Evolutionary conservation across 2,888 invertebrate genomes (phyloP).

Genomic region (Drosophila leonis): DNA sequence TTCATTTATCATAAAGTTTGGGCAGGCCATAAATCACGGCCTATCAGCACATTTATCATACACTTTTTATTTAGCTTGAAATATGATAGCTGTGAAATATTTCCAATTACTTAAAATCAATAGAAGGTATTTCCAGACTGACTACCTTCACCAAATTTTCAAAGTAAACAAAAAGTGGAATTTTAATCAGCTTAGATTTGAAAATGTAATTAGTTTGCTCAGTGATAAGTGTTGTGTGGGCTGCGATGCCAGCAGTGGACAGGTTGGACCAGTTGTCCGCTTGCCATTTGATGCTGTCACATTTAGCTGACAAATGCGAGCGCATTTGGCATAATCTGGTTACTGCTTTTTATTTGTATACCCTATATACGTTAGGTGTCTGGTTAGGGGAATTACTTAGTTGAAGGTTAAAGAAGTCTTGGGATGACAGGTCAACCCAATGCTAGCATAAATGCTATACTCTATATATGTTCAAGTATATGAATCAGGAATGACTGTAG

Average conservation of each 20-base stretch:
- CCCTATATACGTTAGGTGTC: neutral
- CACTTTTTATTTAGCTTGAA: conserved; percentile 15
- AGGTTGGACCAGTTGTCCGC: conserved; percentile 50
- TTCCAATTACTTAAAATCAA: conserved; percentile 20
- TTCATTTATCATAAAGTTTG: conserved; percentile 24
- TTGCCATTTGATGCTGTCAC: conserved; percentile 47
- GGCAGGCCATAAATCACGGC: conserved; percentile 40
- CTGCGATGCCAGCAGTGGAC: conserved; percentile 19
- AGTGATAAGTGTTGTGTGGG: conserved; percentile 24
- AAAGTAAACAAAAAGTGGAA: neutral
- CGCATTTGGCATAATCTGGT: conserved; percentile 44
- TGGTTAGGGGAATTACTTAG: neutral
- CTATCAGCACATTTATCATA: conserved; percentile 30
- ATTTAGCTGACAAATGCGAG: conserved; percentile 60
- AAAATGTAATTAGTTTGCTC: conserved; percentile 50
- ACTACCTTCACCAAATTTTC: neutral
- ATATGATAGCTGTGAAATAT: conserved; percentile 20
- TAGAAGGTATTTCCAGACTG: neutral
- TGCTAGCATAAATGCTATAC: too few relatives aligned
- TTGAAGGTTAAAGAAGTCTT: too few relatives aligned
- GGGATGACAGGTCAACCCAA: too few relatives aligned
- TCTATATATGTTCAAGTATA: too few relatives aligned
- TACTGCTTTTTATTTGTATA: neutral
- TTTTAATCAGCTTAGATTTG: conserved; percentile 15
- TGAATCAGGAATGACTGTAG: too few relatives aligned